These are phyloP conservation scores for Hemibagrus guttatus DNA, from an alignment of 2,797 vertebrate species.

Conservation along the genomic window DNA sequence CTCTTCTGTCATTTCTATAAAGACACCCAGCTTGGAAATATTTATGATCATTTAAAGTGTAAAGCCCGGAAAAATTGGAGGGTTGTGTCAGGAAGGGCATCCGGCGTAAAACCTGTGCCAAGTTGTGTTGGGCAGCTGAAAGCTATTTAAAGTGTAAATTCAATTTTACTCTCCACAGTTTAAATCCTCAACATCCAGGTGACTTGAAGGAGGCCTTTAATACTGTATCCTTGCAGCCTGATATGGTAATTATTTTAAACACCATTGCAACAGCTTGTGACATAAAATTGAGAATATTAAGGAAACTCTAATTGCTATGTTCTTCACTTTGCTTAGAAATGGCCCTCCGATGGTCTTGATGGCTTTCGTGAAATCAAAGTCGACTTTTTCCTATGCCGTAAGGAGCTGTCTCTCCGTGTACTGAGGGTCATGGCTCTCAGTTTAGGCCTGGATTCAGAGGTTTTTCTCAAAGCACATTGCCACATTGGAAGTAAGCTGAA, in stretches of 20 bases:
- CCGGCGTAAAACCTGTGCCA: too few relatives aligned
- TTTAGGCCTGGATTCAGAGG: conserved; percentile 65
- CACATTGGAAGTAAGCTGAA: conserved; percentile 67
- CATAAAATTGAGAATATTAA: neutral
- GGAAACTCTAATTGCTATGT: neutral
- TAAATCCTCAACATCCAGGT: conserved; percentile 69
- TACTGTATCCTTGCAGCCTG: conserved; percentile 42
- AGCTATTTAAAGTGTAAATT: too few relatives aligned
- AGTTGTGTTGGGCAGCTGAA: too few relatives aligned
- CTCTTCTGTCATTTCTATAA: neutral
- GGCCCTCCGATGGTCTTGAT: conserved; percentile 61
- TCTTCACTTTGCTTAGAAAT: conserved; percentile 59
- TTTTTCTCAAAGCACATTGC: conserved; percentile 68
- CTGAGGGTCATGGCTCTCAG: conserved; percentile 70
- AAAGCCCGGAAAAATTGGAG: too few relatives aligned
- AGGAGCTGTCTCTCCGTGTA: conserved; percentile 70
- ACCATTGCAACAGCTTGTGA: neutral
- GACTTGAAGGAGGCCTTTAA: conserved; percentile 79
- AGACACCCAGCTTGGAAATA: neutral
- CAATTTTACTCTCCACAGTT: conserved; percentile 57
- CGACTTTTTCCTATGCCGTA: conserved; percentile 69
- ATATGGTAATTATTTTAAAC: conserved; percentile 67
- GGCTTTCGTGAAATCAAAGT: conserved; percentile 62
- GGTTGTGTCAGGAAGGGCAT: conserved; percentile 63
- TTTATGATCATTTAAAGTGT: neutral